Conservation (phyloP, 2,888 invertebrate genomes). For the Melanostoma scalare region DNA sequence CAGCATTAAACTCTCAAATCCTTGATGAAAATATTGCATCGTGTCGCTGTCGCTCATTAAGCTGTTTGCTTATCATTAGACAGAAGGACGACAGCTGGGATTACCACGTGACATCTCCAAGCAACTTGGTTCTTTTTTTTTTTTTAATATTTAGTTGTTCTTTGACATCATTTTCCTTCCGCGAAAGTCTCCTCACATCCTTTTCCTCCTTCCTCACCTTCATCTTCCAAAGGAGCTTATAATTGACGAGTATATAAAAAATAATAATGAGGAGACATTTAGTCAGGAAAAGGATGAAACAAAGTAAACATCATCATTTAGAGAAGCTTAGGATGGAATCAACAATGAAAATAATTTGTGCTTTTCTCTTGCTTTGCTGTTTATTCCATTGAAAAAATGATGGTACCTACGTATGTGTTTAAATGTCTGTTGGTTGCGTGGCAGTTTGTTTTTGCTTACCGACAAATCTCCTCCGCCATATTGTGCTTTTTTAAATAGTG, state of each 20-base stretch:
- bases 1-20: conserved; percentile 53
- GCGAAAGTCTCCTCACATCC: neutral
- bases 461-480: conserved; percentile 33
- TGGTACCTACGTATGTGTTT: no score
- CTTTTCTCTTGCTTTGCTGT: conserved; percentile 1
- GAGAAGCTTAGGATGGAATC: conserved; percentile 67
- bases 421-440: conserved; percentile 27
- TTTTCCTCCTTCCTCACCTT: neutral
- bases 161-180: conserved; percentile 21
- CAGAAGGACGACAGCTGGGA: conserved; percentile 69
- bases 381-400: no score
- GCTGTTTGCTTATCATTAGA: conserved; percentile 72
- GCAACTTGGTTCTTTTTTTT: conserved; percentile 48
- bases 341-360: conserved; percentile 58
- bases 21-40: conserved; percentile 51
- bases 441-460: conserved; percentile 32
- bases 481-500: neutral
- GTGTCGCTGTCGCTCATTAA: conserved; percentile 68
- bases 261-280: conserved; percentile 54
- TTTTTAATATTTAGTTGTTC: neutral
- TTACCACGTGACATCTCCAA: conserved; percentile 62
- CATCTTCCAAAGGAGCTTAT: conserved; percentile 50
- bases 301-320: conserved; percentile 68
- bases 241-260: conserved; percentile 51
- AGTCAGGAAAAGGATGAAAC: conserved; percentile 39